These are phyloP conservation scores for Rotaria macrura DNA, from an alignment of 2,888 invertebrate genomes.

Conservation along the genomic window DNA sequence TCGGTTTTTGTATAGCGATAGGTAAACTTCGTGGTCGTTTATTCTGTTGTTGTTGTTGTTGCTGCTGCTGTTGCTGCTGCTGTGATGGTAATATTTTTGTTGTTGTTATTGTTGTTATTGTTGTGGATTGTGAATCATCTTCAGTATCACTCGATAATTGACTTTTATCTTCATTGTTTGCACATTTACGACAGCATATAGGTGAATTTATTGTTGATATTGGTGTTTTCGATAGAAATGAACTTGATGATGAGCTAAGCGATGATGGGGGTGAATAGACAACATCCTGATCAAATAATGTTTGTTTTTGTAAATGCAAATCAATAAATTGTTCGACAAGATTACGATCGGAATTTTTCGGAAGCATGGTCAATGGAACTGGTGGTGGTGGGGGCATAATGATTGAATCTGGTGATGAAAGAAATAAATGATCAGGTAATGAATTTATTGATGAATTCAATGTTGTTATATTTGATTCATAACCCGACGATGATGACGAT, in stretches of 20 bases:
- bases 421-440: neutral
- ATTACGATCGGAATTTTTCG: neutral
- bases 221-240: neutral
- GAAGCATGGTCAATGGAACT: neutral
- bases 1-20: neutral
- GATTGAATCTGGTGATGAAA: neutral
- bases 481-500: neutral
- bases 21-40: slow-evolving; percentile 16
- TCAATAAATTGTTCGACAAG: neutral
- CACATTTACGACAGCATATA: neutral
- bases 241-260: slow-evolving; percentile 8
- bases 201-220: neutral
- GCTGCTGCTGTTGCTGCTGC: neutral
- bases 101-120: neutral
- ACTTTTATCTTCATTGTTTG: neutral
- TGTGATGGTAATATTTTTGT: neutral
- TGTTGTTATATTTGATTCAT: neutral
- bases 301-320: neutral
- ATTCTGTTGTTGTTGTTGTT: neutral
- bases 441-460: neutral
- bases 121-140: neutral
- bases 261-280: neutral
- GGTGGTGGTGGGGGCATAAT: neutral
- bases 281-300: neutral
- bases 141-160: neutral